Conservation (phyloP, 2,797 vertebrate genomes). For the Tachyglossus aculeatus region DNA sequence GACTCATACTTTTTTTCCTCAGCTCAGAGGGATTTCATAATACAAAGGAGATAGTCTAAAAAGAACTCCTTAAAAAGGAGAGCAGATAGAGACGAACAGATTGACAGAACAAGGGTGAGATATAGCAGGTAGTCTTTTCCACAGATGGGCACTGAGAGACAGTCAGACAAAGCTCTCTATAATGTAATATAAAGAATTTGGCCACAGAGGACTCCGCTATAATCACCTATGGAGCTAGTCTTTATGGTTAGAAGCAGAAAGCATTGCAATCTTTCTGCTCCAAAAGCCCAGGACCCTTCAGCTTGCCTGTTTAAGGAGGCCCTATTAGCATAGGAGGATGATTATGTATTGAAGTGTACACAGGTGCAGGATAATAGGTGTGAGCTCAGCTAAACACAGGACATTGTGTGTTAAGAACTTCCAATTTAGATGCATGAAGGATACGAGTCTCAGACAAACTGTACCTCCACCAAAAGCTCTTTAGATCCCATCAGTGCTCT, state of each 20-base stretch:
- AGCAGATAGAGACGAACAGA: not conserved
- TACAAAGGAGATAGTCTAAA: constrained; percentile 56
- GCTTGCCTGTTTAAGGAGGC: not conserved
- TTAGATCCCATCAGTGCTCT: not conserved
- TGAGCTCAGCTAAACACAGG: not conserved
- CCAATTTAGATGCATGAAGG: not conserved
- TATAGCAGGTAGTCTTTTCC: not conserved
- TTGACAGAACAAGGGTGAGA: not conserved
- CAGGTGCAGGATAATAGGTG: not conserved
- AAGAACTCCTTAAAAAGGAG: not conserved
- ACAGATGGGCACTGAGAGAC: not conserved
- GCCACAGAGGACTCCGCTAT: not conserved
- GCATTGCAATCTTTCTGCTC: not conserved
- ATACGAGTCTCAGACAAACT: not conserved
- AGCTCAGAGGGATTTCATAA: constrained; percentile 42
- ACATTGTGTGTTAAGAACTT: not conserved
- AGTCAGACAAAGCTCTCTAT: not conserved
- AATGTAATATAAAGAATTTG: not conserved
- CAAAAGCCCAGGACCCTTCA: not conserved
- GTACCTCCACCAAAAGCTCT: not conserved
- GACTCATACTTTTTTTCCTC: constrained; percentile 1
- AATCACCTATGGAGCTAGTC: not conserved
- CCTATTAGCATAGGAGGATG: not conserved
- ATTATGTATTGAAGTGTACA: not conserved
- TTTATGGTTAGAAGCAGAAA: not conserved